These are phyloP conservation scores for Drosophila melanogaster DNA, from an alignment of 1,140 invertebrate genomes.

Conservation along the genomic window Release_6_plus_ISO1_MT NT_033777.3:30008501-30009000, in stretches of 20 bases:
- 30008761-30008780: not conserved
- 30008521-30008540: conserved; percentile 6
- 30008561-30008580: conserved; percentile 5
- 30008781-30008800: not conserved
- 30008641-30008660: conserved; percentile 1
- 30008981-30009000: conserved; percentile 11
- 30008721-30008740: conserved; percentile 6
- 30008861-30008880: not conserved
- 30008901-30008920: not conserved
- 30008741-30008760: conserved; percentile 12
- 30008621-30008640: conserved; percentile 22
- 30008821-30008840: not conserved
- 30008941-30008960: not conserved
- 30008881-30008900: not conserved
- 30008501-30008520: not conserved
- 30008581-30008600: not conserved
- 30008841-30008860: not conserved
- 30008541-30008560: conserved; percentile 9
- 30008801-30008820: not conserved
- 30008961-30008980: conserved; percentile 8
- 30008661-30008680: not conserved
- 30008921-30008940: too few relatives aligned
- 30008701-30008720: conserved; percentile 1
- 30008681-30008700: conserved; percentile 1
- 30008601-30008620: not conserved